These are phyloP conservation scores for Pandemis corylana DNA, from an alignment of 2,888 invertebrate species.

Conservation along the genomic window DNA sequence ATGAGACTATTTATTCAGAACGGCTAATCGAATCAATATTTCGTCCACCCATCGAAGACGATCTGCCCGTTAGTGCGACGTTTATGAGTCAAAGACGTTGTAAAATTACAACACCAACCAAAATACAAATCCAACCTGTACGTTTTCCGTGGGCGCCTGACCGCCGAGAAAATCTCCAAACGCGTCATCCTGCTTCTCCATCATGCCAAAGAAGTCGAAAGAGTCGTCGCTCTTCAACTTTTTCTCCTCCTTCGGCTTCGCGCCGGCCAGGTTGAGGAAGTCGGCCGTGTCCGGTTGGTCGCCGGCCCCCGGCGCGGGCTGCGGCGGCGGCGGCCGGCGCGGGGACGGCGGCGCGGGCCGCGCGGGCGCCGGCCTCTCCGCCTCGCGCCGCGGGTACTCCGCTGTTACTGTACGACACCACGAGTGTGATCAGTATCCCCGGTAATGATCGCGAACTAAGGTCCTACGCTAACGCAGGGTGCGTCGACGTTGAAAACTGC, in stretches of 20 bases:
- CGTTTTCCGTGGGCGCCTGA: constrained; percentile 54
- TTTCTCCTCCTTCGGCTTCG: constrained; percentile 52
- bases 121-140: constrained; percentile 47
- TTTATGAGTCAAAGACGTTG: no score
- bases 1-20: no score
- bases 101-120: neutral
- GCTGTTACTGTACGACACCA: constrained; percentile 67
- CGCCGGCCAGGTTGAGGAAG: constrained; percentile 64
- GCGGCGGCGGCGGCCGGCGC: constrained; percentile 53
- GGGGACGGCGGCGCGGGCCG: constrained; percentile 46
- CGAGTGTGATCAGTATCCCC: no score
- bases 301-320: constrained; percentile 52
- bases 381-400: constrained; percentile 63
- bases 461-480: no score
- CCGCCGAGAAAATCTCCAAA: constrained; percentile 80
- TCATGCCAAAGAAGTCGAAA: constrained; percentile 85
- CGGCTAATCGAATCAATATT: no score
- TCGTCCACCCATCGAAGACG: no score
- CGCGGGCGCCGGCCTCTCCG: constrained; percentile 47
- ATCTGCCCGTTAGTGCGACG: neutral
- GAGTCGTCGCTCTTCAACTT: constrained; percentile 78
- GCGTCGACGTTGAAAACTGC: no score
- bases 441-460: no score
- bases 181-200: constrained; percentile 82
- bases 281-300: constrained; percentile 62